Evolutionary conservation across 1,140 invertebrate species (phyloP).

Genomic region (Periplaneta americana): DNA sequence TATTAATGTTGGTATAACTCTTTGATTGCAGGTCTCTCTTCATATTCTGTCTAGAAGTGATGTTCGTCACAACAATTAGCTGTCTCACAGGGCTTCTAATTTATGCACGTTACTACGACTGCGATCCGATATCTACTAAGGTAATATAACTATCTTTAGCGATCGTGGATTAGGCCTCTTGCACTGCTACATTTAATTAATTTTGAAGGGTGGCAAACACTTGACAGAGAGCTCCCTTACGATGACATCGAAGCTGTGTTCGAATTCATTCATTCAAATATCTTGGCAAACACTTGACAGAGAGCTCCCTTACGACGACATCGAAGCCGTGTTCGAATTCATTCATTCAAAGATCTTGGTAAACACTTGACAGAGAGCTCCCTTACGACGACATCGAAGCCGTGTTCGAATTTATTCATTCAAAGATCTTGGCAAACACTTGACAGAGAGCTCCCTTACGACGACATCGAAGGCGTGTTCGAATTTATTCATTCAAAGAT

Average conservation of each 20-base stretch:
- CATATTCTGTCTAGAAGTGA: not conserved
- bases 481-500: not conserved
- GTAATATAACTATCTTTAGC: no score
- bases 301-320: not conserved
- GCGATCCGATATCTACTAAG: slow-evolving; percentile 75
- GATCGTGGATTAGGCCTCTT: not conserved
- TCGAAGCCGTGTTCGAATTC: not conserved
- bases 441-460: not conserved
- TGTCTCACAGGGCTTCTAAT: slow-evolving; percentile 57
- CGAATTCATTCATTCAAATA: not conserved
- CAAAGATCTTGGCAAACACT: not conserved
- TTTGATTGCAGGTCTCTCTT: slow-evolving; percentile 1
- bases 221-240: not conserved
- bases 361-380: no score
- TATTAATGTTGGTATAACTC: no score
- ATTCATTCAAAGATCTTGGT: not conserved
- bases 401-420: not conserved
- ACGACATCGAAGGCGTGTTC: not conserved
- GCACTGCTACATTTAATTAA: not conserved
- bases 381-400: not conserved
- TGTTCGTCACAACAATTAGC: not conserved
- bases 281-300: no score
- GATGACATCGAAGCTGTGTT: not conserved
- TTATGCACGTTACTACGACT: slow-evolving; percentile 75
- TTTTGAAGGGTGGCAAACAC: not conserved